Conservation (phyloP, 2,888 invertebrate species). For the Chrysolina haemoptera region DNA sequence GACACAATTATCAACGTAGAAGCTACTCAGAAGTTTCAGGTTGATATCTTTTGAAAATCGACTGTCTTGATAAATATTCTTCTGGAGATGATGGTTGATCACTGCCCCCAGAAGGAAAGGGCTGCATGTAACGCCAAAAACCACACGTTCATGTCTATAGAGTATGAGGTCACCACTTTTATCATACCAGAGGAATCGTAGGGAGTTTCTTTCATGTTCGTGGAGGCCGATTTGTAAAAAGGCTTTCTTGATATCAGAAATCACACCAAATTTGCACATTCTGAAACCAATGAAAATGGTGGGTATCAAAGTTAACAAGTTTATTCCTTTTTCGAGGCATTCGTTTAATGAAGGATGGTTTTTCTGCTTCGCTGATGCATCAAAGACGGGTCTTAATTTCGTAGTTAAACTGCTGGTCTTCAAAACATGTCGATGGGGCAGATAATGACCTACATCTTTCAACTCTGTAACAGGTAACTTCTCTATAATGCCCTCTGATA, state of each 20-base stretch:
- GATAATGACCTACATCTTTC: constrained; percentile 35
- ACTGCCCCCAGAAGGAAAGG: too few relatives aligned
- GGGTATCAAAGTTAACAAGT: constrained; percentile 12
- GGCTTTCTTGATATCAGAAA: too few relatives aligned
- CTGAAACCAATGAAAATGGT: too few relatives aligned
- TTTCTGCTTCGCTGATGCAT: constrained; percentile 28
- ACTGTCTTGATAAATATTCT: neutral
- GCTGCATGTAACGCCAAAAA: too few relatives aligned
- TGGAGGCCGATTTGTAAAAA: too few relatives aligned
- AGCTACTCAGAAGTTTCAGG: neutral
- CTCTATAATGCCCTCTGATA: constrained; percentile 31
- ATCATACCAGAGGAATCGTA: too few relatives aligned
- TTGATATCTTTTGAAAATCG: neutral
- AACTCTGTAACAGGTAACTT: constrained; percentile 38
- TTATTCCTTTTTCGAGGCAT: constrained; percentile 43
- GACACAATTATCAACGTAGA: neutral
- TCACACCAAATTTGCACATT: too few relatives aligned
- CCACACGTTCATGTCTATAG: too few relatives aligned
- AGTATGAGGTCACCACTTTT: too few relatives aligned
- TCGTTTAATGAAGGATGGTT: constrained; percentile 47
- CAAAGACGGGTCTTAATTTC: constrained; percentile 36
- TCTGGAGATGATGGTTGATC: too few relatives aligned
- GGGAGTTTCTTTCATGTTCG: too few relatives aligned
- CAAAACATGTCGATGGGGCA: constrained; percentile 42
- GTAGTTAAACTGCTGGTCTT: constrained; percentile 26